These are phyloP conservation scores for Enteromius anoplus DNA, from an alignment of 2,797 vertebrate species.

Conservation along the genomic window DNA sequence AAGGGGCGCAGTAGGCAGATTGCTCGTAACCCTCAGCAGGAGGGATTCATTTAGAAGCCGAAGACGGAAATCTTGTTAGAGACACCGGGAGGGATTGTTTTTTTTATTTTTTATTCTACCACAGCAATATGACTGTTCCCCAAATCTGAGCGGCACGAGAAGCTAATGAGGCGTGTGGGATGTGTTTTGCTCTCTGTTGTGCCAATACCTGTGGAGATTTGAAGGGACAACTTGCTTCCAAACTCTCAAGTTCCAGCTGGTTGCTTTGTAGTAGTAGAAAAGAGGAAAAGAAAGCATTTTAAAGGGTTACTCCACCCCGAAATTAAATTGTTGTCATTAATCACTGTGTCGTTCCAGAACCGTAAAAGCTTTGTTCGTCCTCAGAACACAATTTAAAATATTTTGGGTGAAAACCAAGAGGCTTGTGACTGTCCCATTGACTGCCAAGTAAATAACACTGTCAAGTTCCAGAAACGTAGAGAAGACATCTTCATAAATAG, in stretches of 20 bases:
- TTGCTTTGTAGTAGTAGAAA: neutral
- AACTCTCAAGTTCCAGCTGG: neutral
- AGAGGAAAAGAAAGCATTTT: neutral
- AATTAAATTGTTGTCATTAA: no score
- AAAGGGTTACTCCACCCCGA: neutral
- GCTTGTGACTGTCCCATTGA: no score
- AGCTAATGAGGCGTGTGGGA: conserved; percentile 17
- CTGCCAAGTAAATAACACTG: no score
- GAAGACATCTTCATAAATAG: no score
- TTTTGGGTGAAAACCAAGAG: no score
- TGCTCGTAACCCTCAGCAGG: conserved; percentile 40
- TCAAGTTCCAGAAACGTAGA: no score
- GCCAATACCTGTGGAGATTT: conserved; percentile 9
- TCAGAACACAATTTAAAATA: no score
- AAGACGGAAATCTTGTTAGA: conserved; percentile 56
- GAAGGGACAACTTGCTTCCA: neutral
- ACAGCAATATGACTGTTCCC: conserved; percentile 9
- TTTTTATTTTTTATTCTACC: conserved; percentile 21
- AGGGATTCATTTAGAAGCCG: conserved; percentile 54
- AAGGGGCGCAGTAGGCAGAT: conserved; percentile 32
- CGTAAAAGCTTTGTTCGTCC: no score
- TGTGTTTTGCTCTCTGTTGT: conserved; percentile 11
- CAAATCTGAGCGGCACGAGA: conserved; percentile 5
- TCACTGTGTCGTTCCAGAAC: no score
- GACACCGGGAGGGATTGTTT: conserved; percentile 26